Evolutionary conservation across 2,797 vertebrate species (phyloP), one percentile per base, ranked within the genome.

Genomic region (Tokudaia tokunoshimensis): DNA sequence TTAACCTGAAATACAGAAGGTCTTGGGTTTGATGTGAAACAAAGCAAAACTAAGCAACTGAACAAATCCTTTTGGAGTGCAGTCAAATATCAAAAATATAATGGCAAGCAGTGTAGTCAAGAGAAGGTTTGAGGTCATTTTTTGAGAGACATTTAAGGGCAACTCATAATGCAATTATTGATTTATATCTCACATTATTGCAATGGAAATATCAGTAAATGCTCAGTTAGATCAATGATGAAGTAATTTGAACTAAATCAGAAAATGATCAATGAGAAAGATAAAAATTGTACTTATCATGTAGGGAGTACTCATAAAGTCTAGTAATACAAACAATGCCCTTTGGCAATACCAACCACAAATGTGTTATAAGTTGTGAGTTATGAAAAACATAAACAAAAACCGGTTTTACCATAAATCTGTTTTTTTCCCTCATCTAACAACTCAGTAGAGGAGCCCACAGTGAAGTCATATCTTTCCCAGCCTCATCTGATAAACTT

Each of bases 221-320:
- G 72, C 10, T 11, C 12, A 95, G 83, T 9, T 59, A 19, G 19
- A 47, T 57, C 86, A 70, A 34, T 6, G 61, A 52, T 55, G 74
- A 37, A 47, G 3, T 14, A 70, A 31, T 15, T 44, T 86, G 89
- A 79, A 55, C 31, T 44, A 11, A 86, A 44, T 47, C 34, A 31
- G 15, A 19, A 84, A 92, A 83, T 82, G 29, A 88, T 24, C 52
- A n/a, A 81, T 76, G 50, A 89, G 37, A 59, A 83, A 89, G 88
- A 20, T 50, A 12, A 80, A 87, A 72, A 84, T 5, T 19, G 44
- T 75, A 6, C 44, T 63, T n/a, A n/a, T 79, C 52, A 70, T 13
- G 1, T 12, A 44, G 57, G 14, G 67, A 89, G 17, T 5, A 26
- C 22, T 31, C 20, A 4, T 34, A 0, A 47, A 31, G 6, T 65